These are phyloP conservation scores for Gambelia wislizenii DNA, from an alignment of 2,797 vertebrate genomes.

Conservation along the genomic window DNA sequence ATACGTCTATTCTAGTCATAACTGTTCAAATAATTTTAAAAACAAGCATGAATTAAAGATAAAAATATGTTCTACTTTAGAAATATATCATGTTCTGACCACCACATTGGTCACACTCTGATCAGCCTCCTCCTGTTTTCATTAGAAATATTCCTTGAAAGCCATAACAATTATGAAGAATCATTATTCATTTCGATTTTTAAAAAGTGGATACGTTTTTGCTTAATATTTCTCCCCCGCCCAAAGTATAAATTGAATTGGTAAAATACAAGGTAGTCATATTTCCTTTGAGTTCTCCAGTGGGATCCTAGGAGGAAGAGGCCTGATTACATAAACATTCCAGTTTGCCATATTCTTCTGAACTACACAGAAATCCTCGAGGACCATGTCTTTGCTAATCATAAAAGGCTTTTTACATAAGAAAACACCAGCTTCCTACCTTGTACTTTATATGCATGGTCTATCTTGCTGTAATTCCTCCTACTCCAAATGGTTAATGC, in stretches of 20 bases:
- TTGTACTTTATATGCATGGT: neutral
- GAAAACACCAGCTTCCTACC: neutral
- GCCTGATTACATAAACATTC: neutral
- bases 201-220: constrained; percentile 47
- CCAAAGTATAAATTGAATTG: constrained; percentile 28
- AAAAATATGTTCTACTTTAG: constrained; percentile 40
- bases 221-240: constrained; percentile 11
- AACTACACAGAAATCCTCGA: neutral
- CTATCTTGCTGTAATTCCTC: neutral
- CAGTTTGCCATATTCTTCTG: neutral
- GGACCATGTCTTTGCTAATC: neutral
- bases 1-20: neutral
- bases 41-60: constrained; percentile 20
- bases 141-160: constrained; percentile 46
- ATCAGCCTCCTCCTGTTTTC: constrained; percentile 37
- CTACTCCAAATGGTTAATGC: neutral
- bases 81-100: constrained; percentile 22
- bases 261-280: neutral
- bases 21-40: constrained; percentile 19
- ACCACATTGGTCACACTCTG: constrained; percentile 19
- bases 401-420: neutral
- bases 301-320: neutral
- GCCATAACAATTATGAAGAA: constrained; percentile 7
- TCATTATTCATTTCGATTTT: constrained; percentile 38
- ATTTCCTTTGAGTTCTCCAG: constrained; percentile 39